Percentiles rank a stretch among this genome's conserved stretches.
These are phyloP conservation scores for Halcyon senegalensis DNA, from an alignment of 2,113 vertebrate genomes.

Conservation along the genomic window DNA sequence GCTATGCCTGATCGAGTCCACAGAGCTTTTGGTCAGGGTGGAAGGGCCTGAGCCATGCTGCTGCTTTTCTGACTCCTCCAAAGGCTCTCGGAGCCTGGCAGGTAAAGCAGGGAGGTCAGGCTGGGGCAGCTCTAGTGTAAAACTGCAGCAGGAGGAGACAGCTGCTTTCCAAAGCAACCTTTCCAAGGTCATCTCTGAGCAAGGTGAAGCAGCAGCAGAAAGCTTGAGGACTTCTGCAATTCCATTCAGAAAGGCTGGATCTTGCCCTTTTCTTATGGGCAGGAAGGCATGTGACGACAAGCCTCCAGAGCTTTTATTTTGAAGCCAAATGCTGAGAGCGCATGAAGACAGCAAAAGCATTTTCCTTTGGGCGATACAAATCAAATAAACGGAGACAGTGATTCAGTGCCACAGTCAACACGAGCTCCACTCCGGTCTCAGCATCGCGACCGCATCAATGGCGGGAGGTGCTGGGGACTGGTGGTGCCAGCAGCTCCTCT, in stretches of 20 bases:
- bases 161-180: constrained; percentile 15
- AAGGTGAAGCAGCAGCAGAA: not conserved
- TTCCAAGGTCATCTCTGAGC: constrained; percentile 3
- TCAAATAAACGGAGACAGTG: constrained; percentile 50
- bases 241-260: constrained; percentile 12
- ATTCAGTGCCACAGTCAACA: not conserved
- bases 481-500: not conserved
- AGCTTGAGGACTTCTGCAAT: not conserved
- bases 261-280: constrained; percentile 12
- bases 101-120: not conserved
- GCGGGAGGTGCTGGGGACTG: not conserved
- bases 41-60: not conserved
- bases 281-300: constrained; percentile 10
- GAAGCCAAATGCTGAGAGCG: constrained; percentile 57
- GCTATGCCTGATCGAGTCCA: not conserved
- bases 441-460: fast-evolving
- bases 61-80: not conserved
- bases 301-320: constrained; percentile 59
- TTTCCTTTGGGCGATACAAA: constrained; percentile 54
- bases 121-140: not conserved
- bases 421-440: not conserved
- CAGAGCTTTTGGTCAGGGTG: not conserved
- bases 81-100: not conserved
- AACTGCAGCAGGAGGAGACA: not conserved
- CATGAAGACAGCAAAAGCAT: constrained; percentile 51